A percentile compares a stretch with the other conserved stretches of the same genome.
Conservation (phyloP, 2,797 vertebrate species). For the Parotocinclus haroldoi region DNA sequence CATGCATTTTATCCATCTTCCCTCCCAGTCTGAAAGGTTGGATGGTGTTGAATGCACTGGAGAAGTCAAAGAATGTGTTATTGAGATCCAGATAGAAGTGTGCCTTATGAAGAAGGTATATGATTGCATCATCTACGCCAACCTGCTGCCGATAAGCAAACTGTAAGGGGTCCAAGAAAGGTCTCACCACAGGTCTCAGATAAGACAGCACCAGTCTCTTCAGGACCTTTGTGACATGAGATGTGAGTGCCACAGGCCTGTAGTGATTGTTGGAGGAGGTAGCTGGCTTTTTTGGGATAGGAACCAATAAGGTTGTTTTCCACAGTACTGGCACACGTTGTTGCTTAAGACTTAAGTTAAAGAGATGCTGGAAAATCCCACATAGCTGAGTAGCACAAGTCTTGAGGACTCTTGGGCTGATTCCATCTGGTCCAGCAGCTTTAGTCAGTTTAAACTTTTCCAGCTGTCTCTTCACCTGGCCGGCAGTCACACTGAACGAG, state of each 20-base stretch:
- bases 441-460: too few relatives aligned
- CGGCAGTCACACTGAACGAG: too few relatives aligned
- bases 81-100: not conserved
- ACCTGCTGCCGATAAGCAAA: too few relatives aligned
- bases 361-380: conserved; percentile 1
- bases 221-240: too few relatives aligned
- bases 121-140: too few relatives aligned
- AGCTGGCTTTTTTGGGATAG: not conserved
- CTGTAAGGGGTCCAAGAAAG: not conserved
- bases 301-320: not conserved
- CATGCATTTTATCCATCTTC: too few relatives aligned
- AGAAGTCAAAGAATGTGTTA: not conserved
- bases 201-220: too few relatives aligned
- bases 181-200: not conserved
- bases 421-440: not conserved
- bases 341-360: not conserved
- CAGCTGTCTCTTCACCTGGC: too few relatives aligned
- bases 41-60: too few relatives aligned
- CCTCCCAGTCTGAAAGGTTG: not conserved
- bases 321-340: not conserved
- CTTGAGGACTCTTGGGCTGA: too few relatives aligned
- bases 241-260: too few relatives aligned
- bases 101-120: too few relatives aligned
- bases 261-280: not conserved
- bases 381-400: not conserved